Conservation (phyloP, 1,140 invertebrate genomes). For the Drosophila pruinosa region DNA sequence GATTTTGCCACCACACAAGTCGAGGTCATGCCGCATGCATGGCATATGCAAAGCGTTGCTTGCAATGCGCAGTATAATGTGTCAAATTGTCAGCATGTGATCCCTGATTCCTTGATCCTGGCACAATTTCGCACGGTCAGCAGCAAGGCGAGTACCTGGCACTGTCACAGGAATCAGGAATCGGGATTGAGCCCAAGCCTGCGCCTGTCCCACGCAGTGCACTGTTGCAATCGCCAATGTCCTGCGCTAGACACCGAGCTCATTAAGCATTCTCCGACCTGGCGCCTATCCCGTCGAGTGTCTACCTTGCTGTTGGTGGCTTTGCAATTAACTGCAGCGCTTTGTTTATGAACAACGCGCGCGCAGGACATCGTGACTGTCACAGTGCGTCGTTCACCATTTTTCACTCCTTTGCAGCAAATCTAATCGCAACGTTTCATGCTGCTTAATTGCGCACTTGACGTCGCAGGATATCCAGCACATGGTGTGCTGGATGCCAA, state of each 20-base stretch:
- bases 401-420: conserved; percentile 71
- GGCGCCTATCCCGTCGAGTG: conserved; percentile 72
- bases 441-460: conserved; percentile 67
- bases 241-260: conserved; percentile 46
- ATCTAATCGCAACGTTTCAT: conserved; percentile 59
- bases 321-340: conserved; percentile 79
- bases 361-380: conserved; percentile 27
- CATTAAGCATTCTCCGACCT: conserved; percentile 55
- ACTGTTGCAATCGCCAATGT: conserved; percentile 10
- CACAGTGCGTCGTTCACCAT: conserved; percentile 47
- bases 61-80: conserved; percentile 37
- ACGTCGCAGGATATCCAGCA: conserved; percentile 30
- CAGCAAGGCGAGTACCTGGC: conserved; percentile 37
- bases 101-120: conserved; percentile 6
- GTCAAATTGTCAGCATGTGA: conserved; percentile 70
- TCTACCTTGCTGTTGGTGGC: conserved; percentile 68
- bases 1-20: conserved; percentile 76
- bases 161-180: no score
- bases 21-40: conserved; percentile 25
- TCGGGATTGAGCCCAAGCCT: conserved; percentile 17
- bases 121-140: conserved; percentile 67
- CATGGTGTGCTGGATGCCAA: conserved; percentile 27
- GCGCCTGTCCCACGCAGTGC: conserved; percentile 54
- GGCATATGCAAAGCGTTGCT: conserved; percentile 17
- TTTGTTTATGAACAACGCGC: conserved; percentile 41